phyloP scores from a whole-genome alignment of 1,140 invertebrate genomes.

The Bombus difficillimus region DNA sequence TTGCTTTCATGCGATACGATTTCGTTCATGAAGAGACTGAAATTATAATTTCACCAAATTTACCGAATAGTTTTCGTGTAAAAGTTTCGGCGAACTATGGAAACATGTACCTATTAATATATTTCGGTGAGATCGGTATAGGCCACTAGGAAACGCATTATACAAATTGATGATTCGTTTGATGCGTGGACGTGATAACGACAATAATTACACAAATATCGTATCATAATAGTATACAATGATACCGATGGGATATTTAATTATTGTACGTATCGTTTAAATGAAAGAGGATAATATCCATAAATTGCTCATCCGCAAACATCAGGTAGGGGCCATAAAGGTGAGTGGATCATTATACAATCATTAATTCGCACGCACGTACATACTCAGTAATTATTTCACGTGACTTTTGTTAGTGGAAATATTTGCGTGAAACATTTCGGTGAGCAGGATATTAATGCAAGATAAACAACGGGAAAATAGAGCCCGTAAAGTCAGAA shows the following conservation, averaged over 20 bases:
- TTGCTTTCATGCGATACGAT: too few species aligned
- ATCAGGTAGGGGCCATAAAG: slow-evolving; percentile 42
- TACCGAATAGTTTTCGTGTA: too few species aligned
- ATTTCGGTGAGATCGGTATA: neutral
- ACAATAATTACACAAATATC: slow-evolving; percentile 39
- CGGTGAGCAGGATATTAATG: slow-evolving; percentile 24
- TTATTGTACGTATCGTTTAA: slow-evolving; percentile 63
- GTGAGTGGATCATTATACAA: slow-evolving; percentile 54
- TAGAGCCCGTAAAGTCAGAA: neutral
- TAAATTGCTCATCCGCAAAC: slow-evolving; percentile 58
- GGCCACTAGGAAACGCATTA: neutral
- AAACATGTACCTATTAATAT: neutral
- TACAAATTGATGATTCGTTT: slow-evolving; percentile 25
- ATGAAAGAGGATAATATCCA: slow-evolving; percentile 59
- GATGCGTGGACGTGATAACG: slow-evolving; percentile 11
- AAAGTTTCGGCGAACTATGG: neutral
- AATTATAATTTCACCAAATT: neutral
- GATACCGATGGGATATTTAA: slow-evolving; percentile 54
- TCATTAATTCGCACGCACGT: slow-evolving; percentile 34
- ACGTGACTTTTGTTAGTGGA: slow-evolving; percentile 48
- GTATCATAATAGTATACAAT: slow-evolving; percentile 45
- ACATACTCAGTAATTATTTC: slow-evolving; percentile 44
- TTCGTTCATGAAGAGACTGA: too few species aligned
- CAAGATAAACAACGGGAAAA: slow-evolving; percentile 28
- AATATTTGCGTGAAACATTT: slow-evolving; percentile 36